Base-by-base conservation (phyloP, 1,140 invertebrate genomes). In the Diuraphis noxia region DNA sequence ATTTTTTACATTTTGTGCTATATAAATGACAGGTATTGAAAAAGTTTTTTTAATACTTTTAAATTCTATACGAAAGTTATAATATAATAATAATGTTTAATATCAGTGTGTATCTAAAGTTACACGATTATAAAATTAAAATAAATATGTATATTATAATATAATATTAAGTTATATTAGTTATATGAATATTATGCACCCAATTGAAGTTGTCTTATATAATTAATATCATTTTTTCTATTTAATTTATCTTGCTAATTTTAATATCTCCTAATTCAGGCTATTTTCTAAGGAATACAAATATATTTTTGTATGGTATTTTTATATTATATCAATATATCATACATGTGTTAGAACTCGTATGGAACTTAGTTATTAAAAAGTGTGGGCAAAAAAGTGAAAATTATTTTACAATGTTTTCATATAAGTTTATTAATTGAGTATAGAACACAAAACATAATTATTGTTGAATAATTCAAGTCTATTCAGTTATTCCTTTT, bases 11-110 rank as follows among this genome's bases (percentile, higher is more conserved):
- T 21, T n/a, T 43, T n/a, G 1, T 9, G n/a, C 13, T 84, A 84
- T 84, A 43, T 84, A 41, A 84, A 49, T 36, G 43, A 49, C 34
- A 86, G 84, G 19, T 86, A 86, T 86, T 86, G 43, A 46, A 36
- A 86, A 86, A 49, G n/a, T 49, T 86, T 86, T 84, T 52, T 86
- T 52, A 82, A 82, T 82, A 40, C 38, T 38, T 82, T 82, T 82
- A 82, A 82, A 82, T 38, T 38, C 23, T 30, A 82, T 10, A 40
- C 8, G 38, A 72, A 72, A 72, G n/a, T 72, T 72, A n/a, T 72
- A 72, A 72, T 72, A n/a, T 72, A 72, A 72, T 72, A 72, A 72
- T 17, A 72, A n/a, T 72, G 30, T 72, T 72, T 72, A n/a, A n/a
- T n/a, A 72, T n/a, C 5, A 0, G 13, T 5, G 13, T 72, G 13